Conservation (phyloP, 2,113 vertebrate species). For the Aviceda subcristata region DNA sequence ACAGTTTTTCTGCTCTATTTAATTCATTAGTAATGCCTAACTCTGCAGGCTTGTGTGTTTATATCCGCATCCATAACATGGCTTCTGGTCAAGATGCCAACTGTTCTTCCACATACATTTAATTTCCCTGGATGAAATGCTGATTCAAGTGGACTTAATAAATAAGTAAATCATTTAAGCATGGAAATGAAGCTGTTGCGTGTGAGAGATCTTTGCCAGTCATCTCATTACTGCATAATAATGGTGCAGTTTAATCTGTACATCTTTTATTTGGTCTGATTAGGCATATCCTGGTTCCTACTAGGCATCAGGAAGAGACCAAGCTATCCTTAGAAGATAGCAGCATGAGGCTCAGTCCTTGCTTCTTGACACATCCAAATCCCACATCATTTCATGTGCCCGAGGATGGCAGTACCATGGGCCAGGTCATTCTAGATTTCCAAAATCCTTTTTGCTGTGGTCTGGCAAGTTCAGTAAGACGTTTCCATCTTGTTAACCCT, state of each 20-base stretch:
- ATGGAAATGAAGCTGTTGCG: conserved; percentile 37
- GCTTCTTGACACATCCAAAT: not conserved
- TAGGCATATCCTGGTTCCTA: not conserved
- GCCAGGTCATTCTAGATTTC: not conserved
- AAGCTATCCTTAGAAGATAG: conserved; percentile 10
- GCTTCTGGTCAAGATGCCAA: not conserved
- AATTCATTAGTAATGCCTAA: not conserved
- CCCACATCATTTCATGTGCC: not conserved
- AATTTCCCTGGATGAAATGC: conserved; percentile 36
- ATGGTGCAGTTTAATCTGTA: conserved; percentile 37
- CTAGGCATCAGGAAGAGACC: not conserved
- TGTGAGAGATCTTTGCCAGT: conserved; percentile 30
- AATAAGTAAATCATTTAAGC: not conserved
- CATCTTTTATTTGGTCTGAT: conserved; percentile 39
- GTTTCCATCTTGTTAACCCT: not conserved
- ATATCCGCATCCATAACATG: not conserved
- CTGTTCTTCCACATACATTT: not conserved
- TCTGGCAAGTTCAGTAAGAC: not conserved
- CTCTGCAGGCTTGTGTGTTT: not conserved
- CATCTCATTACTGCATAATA: conserved; percentile 26
- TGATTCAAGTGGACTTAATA: conserved; percentile 43
- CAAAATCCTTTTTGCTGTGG: not conserved
- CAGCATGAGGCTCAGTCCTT: not conserved
- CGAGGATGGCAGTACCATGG: not conserved
- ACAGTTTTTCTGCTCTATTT: not conserved